Evolutionary conservation across 2,888 invertebrate genomes (phyloP).

Genomic region (Smittia aterrima): DNA sequence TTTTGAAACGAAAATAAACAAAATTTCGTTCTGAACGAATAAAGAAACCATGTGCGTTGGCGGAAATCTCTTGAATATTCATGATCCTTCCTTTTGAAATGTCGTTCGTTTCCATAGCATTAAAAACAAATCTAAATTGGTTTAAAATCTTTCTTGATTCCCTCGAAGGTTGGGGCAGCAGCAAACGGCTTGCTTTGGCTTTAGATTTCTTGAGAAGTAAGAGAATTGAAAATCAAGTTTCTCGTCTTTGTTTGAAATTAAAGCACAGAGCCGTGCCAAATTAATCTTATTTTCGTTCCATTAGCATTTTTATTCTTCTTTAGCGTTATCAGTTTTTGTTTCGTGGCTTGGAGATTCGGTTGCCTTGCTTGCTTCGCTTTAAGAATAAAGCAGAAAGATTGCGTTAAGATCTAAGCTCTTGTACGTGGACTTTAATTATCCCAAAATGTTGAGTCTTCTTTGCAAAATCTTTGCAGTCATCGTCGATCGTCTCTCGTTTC

Average conservation of each 20-base stretch:
- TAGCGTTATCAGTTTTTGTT: neutral
- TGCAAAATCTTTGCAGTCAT: neutral
- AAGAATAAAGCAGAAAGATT: neutral
- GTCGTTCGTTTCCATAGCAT: neutral
- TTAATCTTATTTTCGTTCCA: constrained; percentile 27
- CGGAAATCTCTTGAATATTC: constrained; percentile 18
- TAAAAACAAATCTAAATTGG: neutral
- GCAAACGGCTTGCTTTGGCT: too few species aligned
- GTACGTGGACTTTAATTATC: neutral
- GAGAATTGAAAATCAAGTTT: constrained; percentile 4
- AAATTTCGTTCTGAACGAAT: neutral
- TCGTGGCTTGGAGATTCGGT: neutral
- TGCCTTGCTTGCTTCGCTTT: neutral
- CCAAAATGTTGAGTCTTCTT: neutral
- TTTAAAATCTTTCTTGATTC: neutral
- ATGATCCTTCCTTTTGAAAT: neutral
- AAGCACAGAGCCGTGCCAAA: constrained; percentile 24
- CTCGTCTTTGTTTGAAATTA: neutral
- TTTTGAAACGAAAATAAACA: neutral
- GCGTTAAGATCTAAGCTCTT: neutral
- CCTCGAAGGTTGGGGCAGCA: neutral
- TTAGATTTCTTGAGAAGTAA: too few species aligned
- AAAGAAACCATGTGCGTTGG: constrained; percentile 7
- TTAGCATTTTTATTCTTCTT: neutral
- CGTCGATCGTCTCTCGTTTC: neutral